Conservation (phyloP, 2,113 vertebrate genomes). For the Cercocebus atys region DNA sequence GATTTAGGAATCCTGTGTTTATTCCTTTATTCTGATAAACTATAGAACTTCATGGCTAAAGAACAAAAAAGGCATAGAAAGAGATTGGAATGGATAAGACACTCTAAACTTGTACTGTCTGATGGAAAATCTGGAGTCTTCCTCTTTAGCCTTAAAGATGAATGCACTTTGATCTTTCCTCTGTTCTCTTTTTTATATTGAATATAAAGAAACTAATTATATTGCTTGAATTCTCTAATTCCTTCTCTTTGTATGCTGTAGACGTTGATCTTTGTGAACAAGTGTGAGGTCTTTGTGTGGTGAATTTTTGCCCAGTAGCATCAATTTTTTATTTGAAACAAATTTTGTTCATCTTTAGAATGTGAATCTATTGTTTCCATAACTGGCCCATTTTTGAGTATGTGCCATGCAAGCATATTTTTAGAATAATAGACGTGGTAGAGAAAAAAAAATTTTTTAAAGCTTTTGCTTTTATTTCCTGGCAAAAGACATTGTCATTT, state of each 20-base stretch:
- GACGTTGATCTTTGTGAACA: not conserved
- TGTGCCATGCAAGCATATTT: not conserved
- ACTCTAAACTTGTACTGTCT: not conserved
- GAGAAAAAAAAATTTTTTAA: not conserved
- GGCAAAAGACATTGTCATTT: not conserved
- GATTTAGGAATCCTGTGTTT: not conserved
- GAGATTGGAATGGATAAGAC: not conserved
- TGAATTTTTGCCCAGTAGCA: constrained; percentile 26
- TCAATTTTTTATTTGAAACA: constrained; percentile 46
- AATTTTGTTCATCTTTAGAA: constrained; percentile 55
- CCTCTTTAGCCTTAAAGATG: not conserved
- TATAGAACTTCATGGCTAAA: not conserved
- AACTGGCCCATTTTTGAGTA: constrained; percentile 5
- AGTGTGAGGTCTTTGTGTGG: not conserved
- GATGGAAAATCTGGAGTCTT: not conserved
- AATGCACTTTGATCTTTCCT: not conserved
- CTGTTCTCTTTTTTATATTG: not conserved
- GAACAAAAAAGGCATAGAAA: not conserved
- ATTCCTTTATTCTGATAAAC: not conserved
- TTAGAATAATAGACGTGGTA: not conserved
- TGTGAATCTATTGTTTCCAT: constrained; percentile 26
- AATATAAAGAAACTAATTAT: not conserved
- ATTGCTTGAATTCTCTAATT: not conserved
- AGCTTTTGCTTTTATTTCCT: constrained; percentile 8
- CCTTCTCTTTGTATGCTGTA: constrained; percentile 16